Evolutionary conservation across 1,140 invertebrate genomes (phyloP).

Genomic region (Calliphora vicina): DNA sequence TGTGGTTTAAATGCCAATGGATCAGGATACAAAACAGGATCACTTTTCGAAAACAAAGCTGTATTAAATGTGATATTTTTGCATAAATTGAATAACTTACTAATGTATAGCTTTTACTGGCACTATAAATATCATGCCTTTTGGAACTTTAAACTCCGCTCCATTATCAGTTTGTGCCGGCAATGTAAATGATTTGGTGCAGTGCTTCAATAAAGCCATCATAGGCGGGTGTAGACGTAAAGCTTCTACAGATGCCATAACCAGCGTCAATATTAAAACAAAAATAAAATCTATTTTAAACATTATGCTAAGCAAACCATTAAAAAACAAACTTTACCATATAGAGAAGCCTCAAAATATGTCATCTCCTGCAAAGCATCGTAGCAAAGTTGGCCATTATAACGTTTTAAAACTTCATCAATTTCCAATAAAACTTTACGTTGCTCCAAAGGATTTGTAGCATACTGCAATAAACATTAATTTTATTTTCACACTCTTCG

Average conservation of each 20-base stretch:
- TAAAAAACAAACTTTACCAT: conserved; percentile 28
- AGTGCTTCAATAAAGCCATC: conserved; percentile 50
- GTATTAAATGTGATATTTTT: not conserved
- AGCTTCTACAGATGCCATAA: conserved; percentile 41
- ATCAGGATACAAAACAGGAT: conserved; percentile 68
- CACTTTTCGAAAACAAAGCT: conserved; percentile 53
- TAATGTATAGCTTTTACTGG: conserved; percentile 51
- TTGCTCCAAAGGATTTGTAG: conserved; percentile 66
- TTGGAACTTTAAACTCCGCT: conserved; percentile 25
- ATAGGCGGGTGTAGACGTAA: conserved; percentile 52
- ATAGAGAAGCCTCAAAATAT: conserved; percentile 64
- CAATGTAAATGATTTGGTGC: conserved; percentile 46
- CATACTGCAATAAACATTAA: conserved; percentile 63
- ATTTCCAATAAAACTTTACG: conserved; percentile 67
- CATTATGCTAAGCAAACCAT: not conserved
- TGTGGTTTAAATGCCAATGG: conserved; percentile 70
- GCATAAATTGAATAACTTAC: conserved; percentile 39
- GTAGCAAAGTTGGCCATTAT: conserved; percentile 60
- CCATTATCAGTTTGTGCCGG: conserved; percentile 37
- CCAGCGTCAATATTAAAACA: not conserved
- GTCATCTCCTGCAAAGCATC: conserved; percentile 63
- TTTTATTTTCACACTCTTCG: no score
- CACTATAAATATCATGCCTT: conserved; percentile 45
- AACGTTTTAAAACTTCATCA: conserved; percentile 53
- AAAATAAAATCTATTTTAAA: not conserved